These are phyloP conservation scores for Chiloscyllium punctatum DNA, from an alignment of 2,797 vertebrate genomes.

Conservation along the genomic window DNA sequence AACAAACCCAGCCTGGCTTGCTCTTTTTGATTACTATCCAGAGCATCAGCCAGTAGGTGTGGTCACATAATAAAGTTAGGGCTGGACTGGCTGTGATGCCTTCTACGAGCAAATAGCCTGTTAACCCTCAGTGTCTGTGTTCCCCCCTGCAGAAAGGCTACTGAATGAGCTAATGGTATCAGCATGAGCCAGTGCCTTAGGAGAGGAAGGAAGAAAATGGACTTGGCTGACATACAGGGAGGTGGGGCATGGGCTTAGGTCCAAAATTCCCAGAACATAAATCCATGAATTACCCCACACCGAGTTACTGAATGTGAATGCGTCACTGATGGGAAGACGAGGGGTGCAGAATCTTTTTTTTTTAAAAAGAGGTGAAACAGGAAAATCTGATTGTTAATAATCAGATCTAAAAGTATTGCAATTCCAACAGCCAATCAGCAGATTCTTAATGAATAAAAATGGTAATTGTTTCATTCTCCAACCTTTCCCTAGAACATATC, in stretches of 20 bases:
- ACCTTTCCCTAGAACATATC: background rate
- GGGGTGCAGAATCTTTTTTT: background rate
- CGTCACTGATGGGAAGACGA: background rate
- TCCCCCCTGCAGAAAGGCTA: background rate
- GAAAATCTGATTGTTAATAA: conserved; percentile 1
- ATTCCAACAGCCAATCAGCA: background rate
- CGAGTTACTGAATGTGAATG: background rate
- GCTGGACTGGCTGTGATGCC: background rate
- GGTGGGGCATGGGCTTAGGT: background rate
- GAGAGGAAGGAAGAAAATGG: conserved; percentile 10
- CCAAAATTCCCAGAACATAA: background rate
- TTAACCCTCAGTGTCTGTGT: conserved; percentile 6
- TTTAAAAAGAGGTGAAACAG: background rate
- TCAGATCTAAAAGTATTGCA: background rate
- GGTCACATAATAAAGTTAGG: background rate
- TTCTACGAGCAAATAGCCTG: conserved; percentile 2
- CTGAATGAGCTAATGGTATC: background rate
- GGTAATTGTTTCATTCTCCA: background rate
- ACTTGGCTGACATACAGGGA: background rate
- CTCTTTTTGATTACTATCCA: background rate
- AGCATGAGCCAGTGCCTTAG: background rate
- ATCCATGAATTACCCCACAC: background rate
- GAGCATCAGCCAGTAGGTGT: background rate
- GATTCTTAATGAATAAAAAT: background rate
- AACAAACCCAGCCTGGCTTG: background rate